Conservation (phyloP, 2,113 vertebrate genomes). For the Bombycilla garrulus region DNA sequence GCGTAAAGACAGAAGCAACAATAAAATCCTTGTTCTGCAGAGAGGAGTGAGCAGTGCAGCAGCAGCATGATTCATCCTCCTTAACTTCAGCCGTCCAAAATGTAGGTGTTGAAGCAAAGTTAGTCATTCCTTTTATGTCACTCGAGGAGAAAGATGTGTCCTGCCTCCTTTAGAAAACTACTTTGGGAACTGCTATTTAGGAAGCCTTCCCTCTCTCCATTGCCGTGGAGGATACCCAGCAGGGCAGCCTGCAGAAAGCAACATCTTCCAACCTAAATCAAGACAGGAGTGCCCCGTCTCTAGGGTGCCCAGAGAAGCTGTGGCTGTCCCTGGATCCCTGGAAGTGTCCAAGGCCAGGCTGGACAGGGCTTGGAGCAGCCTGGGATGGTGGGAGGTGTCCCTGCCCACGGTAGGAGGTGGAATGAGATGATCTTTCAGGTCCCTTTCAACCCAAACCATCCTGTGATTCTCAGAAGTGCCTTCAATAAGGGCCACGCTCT, state of each 20-base stretch:
- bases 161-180: background rate
- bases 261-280: background rate
- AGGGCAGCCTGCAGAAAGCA: background rate
- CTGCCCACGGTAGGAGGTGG: background rate
- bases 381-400: background rate
- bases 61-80: conserved; percentile 33
- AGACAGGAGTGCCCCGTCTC: background rate
- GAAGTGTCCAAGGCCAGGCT: background rate
- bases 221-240: background rate
- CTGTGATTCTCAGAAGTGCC: background rate
- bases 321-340: background rate
- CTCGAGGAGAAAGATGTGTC: conserved; percentile 17
- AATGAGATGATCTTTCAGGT: background rate
- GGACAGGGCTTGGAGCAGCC: fast-evolving
- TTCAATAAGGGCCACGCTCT: background rate
- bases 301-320: background rate
- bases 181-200: background rate
- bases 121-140: conserved; percentile 32
- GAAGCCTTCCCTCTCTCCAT: background rate
- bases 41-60: background rate
- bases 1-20: background rate
- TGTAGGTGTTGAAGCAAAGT: conserved; percentile 30
- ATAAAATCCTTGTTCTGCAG: background rate
- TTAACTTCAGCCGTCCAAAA: conserved; percentile 10
- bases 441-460: background rate